A percentile compares a stretch with the other conserved stretches of the same genome.
These are phyloP conservation scores for rat (Rattus norvegicus) DNA, from an alignment of 2,113 vertebrate genomes.

Conservation along the genomic window GRCr8 NC_086020.1:30970001-30970500, in stretches of 20 bases:
- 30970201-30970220: constrained; percentile 38
- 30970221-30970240: not conserved
- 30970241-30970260: not conserved
- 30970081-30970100: constrained; percentile 6
- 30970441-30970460: not conserved
- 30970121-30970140: constrained; percentile 44
- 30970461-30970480: not conserved
- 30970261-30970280: not conserved
- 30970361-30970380: not conserved
- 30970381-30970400: not conserved
- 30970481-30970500: not conserved
- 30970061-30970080: constrained; percentile 59
- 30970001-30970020: constrained; percentile 11
- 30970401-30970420: not conserved
- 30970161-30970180: constrained; percentile 21
- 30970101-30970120: constrained; percentile 16
- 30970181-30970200: constrained; percentile 30
- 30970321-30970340: not conserved
- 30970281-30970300: not conserved
- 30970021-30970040: constrained; percentile 25
- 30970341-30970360: not conserved
- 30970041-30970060: constrained; percentile 34
- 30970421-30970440: constrained; percentile 17
- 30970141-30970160: constrained; percentile 20
- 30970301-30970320: not conserved